These are phyloP conservation scores for Psix sp. DNA, from an alignment of 1,140 invertebrate species.

Conservation along the genomic window DNA sequence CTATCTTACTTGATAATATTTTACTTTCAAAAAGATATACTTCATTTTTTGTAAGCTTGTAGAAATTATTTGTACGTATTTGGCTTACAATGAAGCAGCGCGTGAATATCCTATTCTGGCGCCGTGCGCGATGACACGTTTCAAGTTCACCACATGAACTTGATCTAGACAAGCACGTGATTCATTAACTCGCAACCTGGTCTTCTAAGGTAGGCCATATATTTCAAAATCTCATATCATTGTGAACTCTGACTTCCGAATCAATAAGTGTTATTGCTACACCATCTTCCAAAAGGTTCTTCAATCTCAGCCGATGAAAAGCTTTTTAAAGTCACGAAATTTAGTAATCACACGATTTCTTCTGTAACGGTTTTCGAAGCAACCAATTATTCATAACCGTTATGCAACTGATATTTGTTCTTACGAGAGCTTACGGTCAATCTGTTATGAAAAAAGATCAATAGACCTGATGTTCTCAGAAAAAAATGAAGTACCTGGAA, in stretches of 20 bases:
- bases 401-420: conserved; percentile 10
- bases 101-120: conserved; percentile 27
- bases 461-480: not conserved
- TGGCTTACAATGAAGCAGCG: conserved; percentile 33
- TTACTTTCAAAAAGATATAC: too few relatives aligned
- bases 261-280: conserved; percentile 38
- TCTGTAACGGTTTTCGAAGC: not conserved
- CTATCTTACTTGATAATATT: too few relatives aligned
- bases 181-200: conserved; percentile 42
- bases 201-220: conserved; percentile 28
- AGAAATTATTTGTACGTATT: too few relatives aligned
- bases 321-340: conserved; percentile 4
- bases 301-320: conserved; percentile 4
- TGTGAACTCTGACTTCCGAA: conserved; percentile 31
- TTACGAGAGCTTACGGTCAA: conserved; percentile 1
- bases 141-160: conserved; percentile 54
- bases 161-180: conserved; percentile 42
- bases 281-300: conserved; percentile 36
- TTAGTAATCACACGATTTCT: conserved; percentile 6
- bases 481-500: not conserved
- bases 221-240: conserved; percentile 31
- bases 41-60: too few relatives aligned
- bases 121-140: conserved; percentile 35
- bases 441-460: conserved; percentile 17
- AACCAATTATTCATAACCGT: conserved; percentile 15